A percentile compares a stretch with the other conserved stretches of the same genome.
Evolutionary conservation across 2,797 vertebrate species (phyloP).

Genomic region (Acrocephalus scirpaceus): DNA sequence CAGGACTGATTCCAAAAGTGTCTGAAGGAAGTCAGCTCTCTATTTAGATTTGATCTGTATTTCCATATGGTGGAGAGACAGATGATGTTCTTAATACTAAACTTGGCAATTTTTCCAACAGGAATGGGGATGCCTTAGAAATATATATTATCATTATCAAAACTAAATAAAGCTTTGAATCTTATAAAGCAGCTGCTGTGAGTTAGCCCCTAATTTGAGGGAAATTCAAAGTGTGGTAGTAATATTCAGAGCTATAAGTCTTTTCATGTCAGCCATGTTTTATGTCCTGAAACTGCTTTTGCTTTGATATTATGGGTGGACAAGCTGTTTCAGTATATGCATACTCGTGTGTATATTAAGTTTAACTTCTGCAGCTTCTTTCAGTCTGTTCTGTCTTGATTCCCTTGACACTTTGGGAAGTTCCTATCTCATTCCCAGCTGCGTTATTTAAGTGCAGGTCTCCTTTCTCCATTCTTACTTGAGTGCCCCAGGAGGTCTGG

Average conservation of each 20-base stretch:
- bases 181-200: not conserved
- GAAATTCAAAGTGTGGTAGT: not conserved
- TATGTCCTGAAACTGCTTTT: not conserved
- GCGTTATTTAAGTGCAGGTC: not conserved
- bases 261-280: not conserved
- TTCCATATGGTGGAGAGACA: not conserved
- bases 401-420: not conserved
- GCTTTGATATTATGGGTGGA: not conserved
- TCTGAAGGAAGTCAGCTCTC: not conserved
- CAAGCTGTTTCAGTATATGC: not conserved
- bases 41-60: not conserved
- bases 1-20: not conserved
- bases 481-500: not conserved
- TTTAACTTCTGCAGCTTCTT: not conserved
- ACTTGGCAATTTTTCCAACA: not conserved
- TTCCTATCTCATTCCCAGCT: not conserved
- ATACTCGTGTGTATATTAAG: not conserved
- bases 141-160: not conserved
- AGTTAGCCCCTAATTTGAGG: not conserved
- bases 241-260: not conserved
- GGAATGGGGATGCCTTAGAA: not conserved
- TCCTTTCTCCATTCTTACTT: not conserved
- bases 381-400: not conserved
- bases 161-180: constrained; percentile 5
- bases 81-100: not conserved